Base-by-base conservation (phyloP, 2,888 invertebrate species). In the Lordiphosa fenestrarum region DNA sequence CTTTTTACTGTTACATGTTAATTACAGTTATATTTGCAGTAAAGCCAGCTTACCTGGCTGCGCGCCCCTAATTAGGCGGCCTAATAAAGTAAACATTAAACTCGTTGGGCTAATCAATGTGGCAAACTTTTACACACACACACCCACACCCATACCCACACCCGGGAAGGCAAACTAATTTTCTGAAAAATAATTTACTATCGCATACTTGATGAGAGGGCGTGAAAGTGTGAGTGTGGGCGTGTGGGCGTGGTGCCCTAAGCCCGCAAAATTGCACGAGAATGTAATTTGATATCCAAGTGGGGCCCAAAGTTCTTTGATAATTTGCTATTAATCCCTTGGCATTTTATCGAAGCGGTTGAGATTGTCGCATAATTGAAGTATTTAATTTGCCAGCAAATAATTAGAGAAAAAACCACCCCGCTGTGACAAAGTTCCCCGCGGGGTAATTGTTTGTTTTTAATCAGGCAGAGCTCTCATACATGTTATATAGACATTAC, bases 1-100 rank as follows among this genome's bases (percentile, higher is more conserved):
- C 69, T 66, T 67, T 74, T 68, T 56, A 62, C 62, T 72, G 69
- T 71, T 64, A 74, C 77, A 77, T 60, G 80, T 73, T 77, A 78
- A 78, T 78, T 74, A 71, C 77, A 61, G 68, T 66, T 71, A 65
- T 66, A 71, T 74, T 66, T 71, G 69, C 71, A 61, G 71, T 62
- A 60, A 60, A 59, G 68, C 68, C 39, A 37, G 23, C 37, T 33
- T n/a, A 36, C 47, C 36, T 47, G 47, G 10, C 33, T n/a, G 9
- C 46, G 36, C 9, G 30, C 30, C 73, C 63, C 71, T 78, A 81
- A 81, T 80, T 78, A 69, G 72, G 66, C 70, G 65, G 74, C 72
- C 71, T 76, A 82, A 78, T 81, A 81, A 76, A 78, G 80, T 76
- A 74, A 80, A 82, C 71, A 81, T 76, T 78, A 72, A 78, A 72